Conservation (phyloP, 2,113 vertebrate species). For the Bothrops jararaca region DNA sequence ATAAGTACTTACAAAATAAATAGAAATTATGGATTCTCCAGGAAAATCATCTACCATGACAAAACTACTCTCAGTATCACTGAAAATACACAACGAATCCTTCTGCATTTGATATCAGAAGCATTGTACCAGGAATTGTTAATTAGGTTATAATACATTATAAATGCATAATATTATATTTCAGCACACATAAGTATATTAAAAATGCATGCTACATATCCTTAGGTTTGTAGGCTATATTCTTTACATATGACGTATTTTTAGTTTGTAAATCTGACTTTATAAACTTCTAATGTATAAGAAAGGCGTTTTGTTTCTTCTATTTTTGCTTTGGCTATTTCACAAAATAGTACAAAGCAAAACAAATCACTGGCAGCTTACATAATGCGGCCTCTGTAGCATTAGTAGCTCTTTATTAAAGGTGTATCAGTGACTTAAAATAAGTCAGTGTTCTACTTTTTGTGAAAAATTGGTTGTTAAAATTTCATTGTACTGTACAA, state of each 20-base stretch:
- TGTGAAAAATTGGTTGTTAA: neutral
- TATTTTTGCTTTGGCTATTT: neutral
- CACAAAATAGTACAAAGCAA: neutral
- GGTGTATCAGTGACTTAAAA: slow-evolving; percentile 6
- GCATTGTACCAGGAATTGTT: slow-evolving; percentile 41
- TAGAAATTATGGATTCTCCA: slow-evolving; percentile 60
- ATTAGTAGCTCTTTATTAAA: slow-evolving; percentile 31
- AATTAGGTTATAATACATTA: slow-evolving; percentile 59
- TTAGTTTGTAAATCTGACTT: slow-evolving; percentile 39
- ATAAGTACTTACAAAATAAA: slow-evolving; percentile 46
- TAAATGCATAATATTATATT: slow-evolving; percentile 62
- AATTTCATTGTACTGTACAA: neutral
- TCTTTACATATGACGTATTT: slow-evolving; percentile 48
- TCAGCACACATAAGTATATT: slow-evolving; percentile 48
- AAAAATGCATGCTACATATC: slow-evolving; percentile 58
- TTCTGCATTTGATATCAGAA: slow-evolving; percentile 30
- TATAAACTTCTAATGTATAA: slow-evolving; percentile 24
- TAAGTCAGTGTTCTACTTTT: neutral
- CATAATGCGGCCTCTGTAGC: slow-evolving; percentile 3
- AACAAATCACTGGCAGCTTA: slow-evolving; percentile 8
- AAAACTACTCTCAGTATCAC: slow-evolving; percentile 51
- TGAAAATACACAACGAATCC: slow-evolving; percentile 48
- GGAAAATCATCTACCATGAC: slow-evolving; percentile 59
- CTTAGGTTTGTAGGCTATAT: slow-evolving; percentile 49
- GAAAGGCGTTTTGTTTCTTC: neutral